Evolutionary conservation across 2,113 vertebrate genomes (phyloP), one percentile per base, ranked within the genome.

Genomic region (Girardinichthys multiradiatus): DNA sequence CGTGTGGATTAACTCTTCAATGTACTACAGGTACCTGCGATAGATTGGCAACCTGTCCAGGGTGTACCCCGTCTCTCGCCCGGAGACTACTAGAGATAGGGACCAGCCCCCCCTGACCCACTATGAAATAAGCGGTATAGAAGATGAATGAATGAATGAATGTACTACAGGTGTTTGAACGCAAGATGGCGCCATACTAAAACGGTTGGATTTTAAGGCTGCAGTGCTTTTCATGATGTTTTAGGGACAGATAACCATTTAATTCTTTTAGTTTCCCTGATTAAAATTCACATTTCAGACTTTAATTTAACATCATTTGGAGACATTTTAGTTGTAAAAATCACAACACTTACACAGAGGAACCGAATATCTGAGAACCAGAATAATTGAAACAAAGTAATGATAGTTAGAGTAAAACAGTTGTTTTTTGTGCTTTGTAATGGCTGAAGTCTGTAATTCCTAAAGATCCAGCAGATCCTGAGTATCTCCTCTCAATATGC

Each of bases 111-210:
- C n/a, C n/a, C n/a, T n/a, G n/a, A n/a, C n/a, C n/a, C n/a, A n/a
- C n/a, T n/a, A n/a, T n/a, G n/a, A n/a, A n/a, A n/a, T n/a, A n/a
- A n/a, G n/a, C n/a, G n/a, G n/a, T n/a, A n/a, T n/a, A n/a, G n/a
- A n/a, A n/a, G n/a, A n/a, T n/a, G n/a, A n/a, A n/a, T n/a, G n/a
- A n/a, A n/a, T n/a, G n/a, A n/a, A n/a, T n/a, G n/a, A 1, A 4
- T 82, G 84, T 72, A 70, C 79, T 19, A 30, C 51, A 60, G 5
- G 0, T 1, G 1, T 13, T 57, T 61, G 4, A 75, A 77, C 87
- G 67, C 68, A 1, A 79, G 87, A 24, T 82, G 84, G 83, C 71
- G 11, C 26, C 79, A 0, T 86, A 89, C 54, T 37, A 64, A 30
- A 76, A 37, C 39, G 2, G 15, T 19, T 45, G 19, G 42, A 17